Percentiles rank a stretch among this genome's conserved stretches.
These are phyloP conservation scores for Leucophenga varia DNA, from an alignment of 1,140 invertebrate genomes.

Conservation along the genomic window DNA sequence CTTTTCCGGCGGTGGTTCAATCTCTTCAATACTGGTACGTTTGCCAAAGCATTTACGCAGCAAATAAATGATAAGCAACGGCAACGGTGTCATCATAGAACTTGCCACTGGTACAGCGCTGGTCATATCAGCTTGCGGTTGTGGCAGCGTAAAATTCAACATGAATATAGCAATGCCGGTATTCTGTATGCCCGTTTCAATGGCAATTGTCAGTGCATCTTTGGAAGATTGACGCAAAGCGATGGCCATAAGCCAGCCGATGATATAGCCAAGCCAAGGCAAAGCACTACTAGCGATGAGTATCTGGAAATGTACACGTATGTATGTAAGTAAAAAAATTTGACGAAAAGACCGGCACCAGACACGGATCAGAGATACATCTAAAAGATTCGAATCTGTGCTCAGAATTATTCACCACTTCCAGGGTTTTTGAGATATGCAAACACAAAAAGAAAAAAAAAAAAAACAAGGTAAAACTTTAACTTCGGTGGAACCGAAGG, in stretches of 20 bases:
- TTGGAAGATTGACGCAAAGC: slow-evolving; percentile 62
- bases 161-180: slow-evolving; percentile 88
- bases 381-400: too few species aligned
- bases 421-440: too few species aligned
- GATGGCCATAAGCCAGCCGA: slow-evolving; percentile 66
- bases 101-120: slow-evolving; percentile 84
- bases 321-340: not conserved
- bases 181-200: slow-evolving; percentile 92
- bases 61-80: slow-evolving; percentile 64
- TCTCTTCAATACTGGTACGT: slow-evolving; percentile 12
- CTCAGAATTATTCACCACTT: not conserved
- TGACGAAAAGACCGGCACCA: too few species aligned
- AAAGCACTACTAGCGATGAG: slow-evolving; percentile 77
- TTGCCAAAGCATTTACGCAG: slow-evolving; percentile 10
- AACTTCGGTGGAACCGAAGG: too few species aligned
- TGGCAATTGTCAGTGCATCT: slow-evolving; percentile 79
- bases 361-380: too few species aligned
- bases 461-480: too few species aligned
- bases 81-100: slow-evolving; percentile 91
- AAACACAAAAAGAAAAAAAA: too few species aligned
- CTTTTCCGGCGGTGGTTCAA: slow-evolving; percentile 3
- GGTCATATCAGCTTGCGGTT: slow-evolving; percentile 75
- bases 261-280: slow-evolving; percentile 82
- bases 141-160: slow-evolving; percentile 68
- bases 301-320: slow-evolving; percentile 64